Percentiles rank a stretch among this genome's conserved stretches.
phyloP scores from a whole-genome alignment of 2,113 vertebrate genomes.

The Semnornis frantzii region DNA sequence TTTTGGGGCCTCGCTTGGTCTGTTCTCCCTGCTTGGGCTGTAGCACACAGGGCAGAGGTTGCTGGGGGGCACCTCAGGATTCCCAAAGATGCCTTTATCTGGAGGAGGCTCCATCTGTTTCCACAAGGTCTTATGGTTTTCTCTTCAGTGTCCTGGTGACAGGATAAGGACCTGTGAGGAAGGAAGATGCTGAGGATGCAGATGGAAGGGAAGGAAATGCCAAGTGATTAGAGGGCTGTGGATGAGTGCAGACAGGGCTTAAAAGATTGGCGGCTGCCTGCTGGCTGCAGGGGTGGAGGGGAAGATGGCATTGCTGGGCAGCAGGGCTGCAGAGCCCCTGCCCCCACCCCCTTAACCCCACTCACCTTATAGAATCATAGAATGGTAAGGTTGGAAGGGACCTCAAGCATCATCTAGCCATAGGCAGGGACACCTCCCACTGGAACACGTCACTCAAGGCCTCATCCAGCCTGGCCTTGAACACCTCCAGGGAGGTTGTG shows the following conservation, averaged over 20 bases:
- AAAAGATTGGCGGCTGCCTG: constrained; percentile 4
- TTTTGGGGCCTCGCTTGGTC: neutral
- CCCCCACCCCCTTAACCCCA: neutral
- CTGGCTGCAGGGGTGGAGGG: constrained; percentile 31
- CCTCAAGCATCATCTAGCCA: too few relatives aligned
- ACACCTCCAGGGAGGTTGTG: too few relatives aligned
- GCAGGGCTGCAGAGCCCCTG: neutral
- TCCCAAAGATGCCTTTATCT: neutral
- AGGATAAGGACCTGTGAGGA: constrained; percentile 12
- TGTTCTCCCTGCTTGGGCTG: neutral
- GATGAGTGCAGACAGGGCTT: constrained; percentile 21
- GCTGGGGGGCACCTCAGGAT: neutral
- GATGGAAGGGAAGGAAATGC: constrained; percentile 30
- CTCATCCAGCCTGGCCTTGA: too few relatives aligned
- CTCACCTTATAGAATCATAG: too few relatives aligned
- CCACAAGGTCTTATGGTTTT: constrained; percentile 57
- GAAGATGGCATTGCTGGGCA: neutral
- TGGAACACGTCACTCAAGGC: too few relatives aligned
- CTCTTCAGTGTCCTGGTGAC: constrained; percentile 40
- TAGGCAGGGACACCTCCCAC: too few relatives aligned
- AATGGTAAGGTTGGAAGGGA: too few relatives aligned
- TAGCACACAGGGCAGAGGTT: neutral
- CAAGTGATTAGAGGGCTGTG: constrained; percentile 28
- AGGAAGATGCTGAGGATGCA: constrained; percentile 44
- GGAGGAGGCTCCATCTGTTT: constrained; percentile 21